Conservation (phyloP, 2,797 vertebrate genomes). For the Rhinichthys osculus region DNA sequence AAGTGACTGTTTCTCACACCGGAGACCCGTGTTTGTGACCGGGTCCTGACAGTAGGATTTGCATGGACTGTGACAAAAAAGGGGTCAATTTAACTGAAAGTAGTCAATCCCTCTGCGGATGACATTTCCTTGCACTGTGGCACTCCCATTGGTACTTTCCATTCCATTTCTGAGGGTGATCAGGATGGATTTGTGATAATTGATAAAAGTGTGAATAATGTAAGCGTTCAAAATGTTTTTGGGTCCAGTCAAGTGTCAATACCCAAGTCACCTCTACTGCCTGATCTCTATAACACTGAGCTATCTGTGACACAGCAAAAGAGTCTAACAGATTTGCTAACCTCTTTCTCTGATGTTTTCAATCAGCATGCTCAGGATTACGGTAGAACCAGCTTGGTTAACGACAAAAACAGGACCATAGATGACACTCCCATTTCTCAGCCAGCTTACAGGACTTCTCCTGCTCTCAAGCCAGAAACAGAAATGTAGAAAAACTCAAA, state of each 20-base stretch:
- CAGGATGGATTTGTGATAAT: not conserved
- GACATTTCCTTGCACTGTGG: not conserved
- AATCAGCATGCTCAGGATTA: constrained; percentile 8
- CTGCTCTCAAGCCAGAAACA: not conserved
- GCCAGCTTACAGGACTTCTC: not conserved
- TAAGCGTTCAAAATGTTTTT: not conserved
- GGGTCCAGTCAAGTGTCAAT: not conserved
- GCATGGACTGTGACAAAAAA: constrained; percentile 16
- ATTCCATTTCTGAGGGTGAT: not conserved
- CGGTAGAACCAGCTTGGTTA: not conserved
- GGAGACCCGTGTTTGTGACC: no score
- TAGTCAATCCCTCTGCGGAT: not conserved
- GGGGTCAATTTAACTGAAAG: not conserved
- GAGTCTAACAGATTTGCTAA: not conserved
- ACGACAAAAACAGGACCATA: not conserved
- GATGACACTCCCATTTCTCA: not conserved
- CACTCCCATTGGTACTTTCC: not conserved
- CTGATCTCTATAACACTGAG: not conserved
- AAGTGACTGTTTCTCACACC: no score
- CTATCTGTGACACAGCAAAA: not conserved
- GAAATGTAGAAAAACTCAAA: constrained; percentile 5
- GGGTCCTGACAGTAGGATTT: not conserved
- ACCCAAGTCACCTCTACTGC: not conserved
- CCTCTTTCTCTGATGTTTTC: not conserved
- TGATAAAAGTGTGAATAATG: constrained; percentile 2